Evolutionary conservation across 2,888 invertebrate species (phyloP).

Genomic region (Carabus problematicus): DNA sequence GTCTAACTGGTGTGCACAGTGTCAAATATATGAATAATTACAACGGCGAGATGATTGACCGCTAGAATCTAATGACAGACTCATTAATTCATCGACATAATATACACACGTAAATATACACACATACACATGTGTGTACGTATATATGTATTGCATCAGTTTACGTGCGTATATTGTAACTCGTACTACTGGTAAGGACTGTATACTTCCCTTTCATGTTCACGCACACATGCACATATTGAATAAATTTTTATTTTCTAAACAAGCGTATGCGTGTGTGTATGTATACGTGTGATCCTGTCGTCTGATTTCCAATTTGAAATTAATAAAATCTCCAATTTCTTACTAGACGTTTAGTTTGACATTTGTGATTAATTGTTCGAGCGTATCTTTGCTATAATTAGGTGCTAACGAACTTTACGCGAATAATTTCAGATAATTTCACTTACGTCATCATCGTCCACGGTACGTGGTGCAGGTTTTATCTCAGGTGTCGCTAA

Average conservation of each 20-base stretch:
- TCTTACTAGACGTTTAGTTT: slow-evolving; percentile 8
- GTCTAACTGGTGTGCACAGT: too few relatives aligned
- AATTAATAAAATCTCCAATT: slow-evolving; percentile 37
- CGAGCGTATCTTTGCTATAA: slow-evolving; percentile 38
- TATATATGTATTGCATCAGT: too few relatives aligned
- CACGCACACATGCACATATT: not conserved
- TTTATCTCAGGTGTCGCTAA: slow-evolving; percentile 34
- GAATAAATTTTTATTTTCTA: too few relatives aligned
- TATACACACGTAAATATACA: too few relatives aligned
- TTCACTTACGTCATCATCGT: not conserved
- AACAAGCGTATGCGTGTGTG: too few relatives aligned
- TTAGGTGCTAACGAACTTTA: slow-evolving; percentile 43
- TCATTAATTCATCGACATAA: slow-evolving; percentile 31
- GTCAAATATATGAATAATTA: slow-evolving; percentile 40
- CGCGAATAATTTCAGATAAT: slow-evolving; percentile 8
- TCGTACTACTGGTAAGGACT: too few relatives aligned
- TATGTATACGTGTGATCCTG: slow-evolving; percentile 9
- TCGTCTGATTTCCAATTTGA: slow-evolving; percentile 35
- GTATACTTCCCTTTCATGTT: too few relatives aligned
- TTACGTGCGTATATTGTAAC: too few relatives aligned
- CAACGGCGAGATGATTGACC: slow-evolving; percentile 31
- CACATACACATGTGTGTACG: too few relatives aligned
- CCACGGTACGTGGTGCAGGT: not conserved
- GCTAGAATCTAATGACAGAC: slow-evolving; percentile 30
- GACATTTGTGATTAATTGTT: slow-evolving; percentile 21